phyloP scores from a whole-genome alignment of 2,797 vertebrate species.

The Amblyopsis hoosieri region DNA sequence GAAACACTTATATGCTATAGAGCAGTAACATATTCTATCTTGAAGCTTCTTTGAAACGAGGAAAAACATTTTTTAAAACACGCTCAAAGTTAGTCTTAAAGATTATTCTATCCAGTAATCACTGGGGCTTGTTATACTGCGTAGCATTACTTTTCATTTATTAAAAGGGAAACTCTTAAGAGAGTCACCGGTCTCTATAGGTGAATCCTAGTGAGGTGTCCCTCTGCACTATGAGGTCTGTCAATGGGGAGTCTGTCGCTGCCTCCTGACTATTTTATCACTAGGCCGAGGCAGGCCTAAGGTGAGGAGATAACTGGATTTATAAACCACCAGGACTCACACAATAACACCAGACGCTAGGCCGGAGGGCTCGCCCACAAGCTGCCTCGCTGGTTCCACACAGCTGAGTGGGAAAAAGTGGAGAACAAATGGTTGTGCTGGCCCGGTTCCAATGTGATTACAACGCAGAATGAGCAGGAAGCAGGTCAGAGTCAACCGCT shows the following conservation, averaged over 20 bases:
- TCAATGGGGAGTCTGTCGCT: conserved; percentile 21
- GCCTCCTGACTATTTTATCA: conserved; percentile 19
- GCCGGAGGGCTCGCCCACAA: neutral
- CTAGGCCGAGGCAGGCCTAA: conserved; percentile 31
- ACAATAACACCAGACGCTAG: conserved; percentile 32
- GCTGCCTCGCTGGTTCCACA: conserved; percentile 22
- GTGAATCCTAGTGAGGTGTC: conserved; percentile 3
- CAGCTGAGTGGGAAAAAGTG: conserved; percentile 24
- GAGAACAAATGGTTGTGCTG: conserved; percentile 41
- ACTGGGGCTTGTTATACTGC: conserved; percentile 19
- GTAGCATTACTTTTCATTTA: conserved; percentile 19
- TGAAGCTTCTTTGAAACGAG: conserved; percentile 22
- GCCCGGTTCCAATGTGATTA: conserved; percentile 43
- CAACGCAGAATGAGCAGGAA: conserved; percentile 30
- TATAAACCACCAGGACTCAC: conserved; percentile 34
- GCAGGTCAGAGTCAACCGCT: conserved; percentile 28
- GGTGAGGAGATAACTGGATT: conserved; percentile 37
- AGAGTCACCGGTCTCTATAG: conserved; percentile 11
- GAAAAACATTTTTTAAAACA: neutral
- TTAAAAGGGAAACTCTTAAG: conserved; percentile 2
- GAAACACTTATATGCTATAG: neutral
- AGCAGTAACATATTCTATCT: neutral
- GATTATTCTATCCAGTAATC: conserved; percentile 10
- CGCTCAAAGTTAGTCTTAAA: conserved; percentile 13
- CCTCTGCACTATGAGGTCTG: conserved; percentile 33